Conservation (phyloP, 2,113 vertebrate species). For the Macroglossus sobrinus region DNA sequence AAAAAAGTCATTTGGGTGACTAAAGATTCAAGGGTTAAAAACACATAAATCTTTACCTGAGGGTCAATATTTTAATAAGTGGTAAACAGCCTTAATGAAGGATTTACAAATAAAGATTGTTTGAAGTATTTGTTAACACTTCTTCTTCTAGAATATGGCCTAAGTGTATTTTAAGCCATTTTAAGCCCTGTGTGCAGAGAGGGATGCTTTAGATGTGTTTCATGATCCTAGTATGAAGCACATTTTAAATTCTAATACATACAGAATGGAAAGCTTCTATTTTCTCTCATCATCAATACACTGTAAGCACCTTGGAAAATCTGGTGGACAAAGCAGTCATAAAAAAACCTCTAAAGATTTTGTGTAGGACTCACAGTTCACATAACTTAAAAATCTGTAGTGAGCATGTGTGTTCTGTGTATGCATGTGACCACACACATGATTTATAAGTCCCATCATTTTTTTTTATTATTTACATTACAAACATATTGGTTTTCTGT, state of each 20-base stretch:
- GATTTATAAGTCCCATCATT: not conserved
- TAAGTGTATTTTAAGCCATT: not conserved
- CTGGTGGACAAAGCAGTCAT: not conserved
- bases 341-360: not conserved
- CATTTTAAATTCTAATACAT: conserved; percentile 39
- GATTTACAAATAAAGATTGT: conserved; percentile 38
- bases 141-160: not conserved
- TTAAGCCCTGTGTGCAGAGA: not conserved
- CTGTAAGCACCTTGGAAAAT: not conserved
- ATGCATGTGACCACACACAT: not conserved
- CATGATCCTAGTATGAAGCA: not conserved
- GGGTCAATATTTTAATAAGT: conserved; percentile 41
- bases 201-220: not conserved
- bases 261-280: not conserved
- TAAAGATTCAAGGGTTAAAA: conserved; percentile 30
- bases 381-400: not conserved
- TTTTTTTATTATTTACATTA: conserved; percentile 54
- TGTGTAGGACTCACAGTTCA: not conserved
- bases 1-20: not conserved
- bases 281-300: not conserved
- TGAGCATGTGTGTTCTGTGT: accelerated
- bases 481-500: conserved; percentile 58
- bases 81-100: conserved; percentile 17
- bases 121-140: not conserved
- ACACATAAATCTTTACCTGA: not conserved